Percentiles rank a stretch among this genome's conserved stretches.
Evolutionary conservation across 2,113 vertebrate genomes (phyloP).

Genomic region (Hepsetus odoe): DNA sequence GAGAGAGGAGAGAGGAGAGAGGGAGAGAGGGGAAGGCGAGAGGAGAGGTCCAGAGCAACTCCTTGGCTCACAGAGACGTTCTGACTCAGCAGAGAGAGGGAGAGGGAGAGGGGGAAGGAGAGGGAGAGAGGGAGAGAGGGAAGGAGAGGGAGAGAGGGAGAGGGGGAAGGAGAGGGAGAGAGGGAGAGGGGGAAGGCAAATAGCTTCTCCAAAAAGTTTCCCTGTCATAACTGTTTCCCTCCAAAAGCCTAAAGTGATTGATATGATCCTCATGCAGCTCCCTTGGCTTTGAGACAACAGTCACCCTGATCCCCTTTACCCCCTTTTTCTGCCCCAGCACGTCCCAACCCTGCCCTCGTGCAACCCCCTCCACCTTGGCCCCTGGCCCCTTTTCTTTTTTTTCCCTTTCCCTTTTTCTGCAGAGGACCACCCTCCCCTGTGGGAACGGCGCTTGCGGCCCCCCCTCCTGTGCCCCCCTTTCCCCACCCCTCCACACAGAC

Average conservation of each 20-base stretch:
- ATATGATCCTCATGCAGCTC: constrained; percentile 74
- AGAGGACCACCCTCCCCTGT: constrained; percentile 81
- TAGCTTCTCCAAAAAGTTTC: constrained; percentile 60
- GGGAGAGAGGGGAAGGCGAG: no score
- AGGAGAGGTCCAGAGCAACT: no score
- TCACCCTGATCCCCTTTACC: constrained; percentile 43
- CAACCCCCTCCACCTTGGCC: constrained; percentile 29
- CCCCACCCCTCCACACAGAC: constrained; percentile 74
- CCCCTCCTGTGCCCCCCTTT: constrained; percentile 55
- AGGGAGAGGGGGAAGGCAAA: no score
- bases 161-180: constrained; percentile 31
- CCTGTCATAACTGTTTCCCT: constrained; percentile 74
- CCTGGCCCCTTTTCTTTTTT: constrained; percentile 56
- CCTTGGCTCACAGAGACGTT: no score
- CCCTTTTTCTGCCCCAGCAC: constrained; percentile 69
- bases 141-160: constrained; percentile 53
- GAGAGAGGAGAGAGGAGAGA: no score
- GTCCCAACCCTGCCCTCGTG: constrained; percentile 49
- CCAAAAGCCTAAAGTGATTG: constrained; percentile 72
- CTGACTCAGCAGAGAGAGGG: no score
- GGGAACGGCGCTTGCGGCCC: constrained; percentile 72
- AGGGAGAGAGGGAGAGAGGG: constrained; percentile 71
- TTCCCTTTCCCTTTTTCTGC: constrained; percentile 72
- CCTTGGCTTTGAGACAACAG: constrained; percentile 72
- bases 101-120: constrained; percentile 38